Conservation (phyloP, 2,888 invertebrate genomes). For the Neoascia interrupta region DNA sequence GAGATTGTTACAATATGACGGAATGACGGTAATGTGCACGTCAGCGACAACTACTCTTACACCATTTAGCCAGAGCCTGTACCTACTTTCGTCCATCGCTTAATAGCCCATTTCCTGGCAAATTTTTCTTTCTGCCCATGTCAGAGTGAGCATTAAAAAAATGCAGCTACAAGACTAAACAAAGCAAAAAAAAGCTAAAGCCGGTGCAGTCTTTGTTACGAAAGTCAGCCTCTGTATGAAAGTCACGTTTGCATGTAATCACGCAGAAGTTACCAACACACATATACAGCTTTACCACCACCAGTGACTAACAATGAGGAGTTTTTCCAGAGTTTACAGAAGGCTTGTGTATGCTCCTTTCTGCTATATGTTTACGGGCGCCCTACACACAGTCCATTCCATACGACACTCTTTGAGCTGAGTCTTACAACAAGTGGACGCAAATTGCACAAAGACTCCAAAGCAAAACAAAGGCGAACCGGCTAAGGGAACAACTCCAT, state of each 20-base stretch:
- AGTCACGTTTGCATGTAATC: slow-evolving; percentile 60
- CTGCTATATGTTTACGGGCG: too few relatives aligned
- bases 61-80: slow-evolving; percentile 5
- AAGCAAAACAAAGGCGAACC: slow-evolving; percentile 27
- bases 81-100: slow-evolving; percentile 28
- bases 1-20: slow-evolving; percentile 15
- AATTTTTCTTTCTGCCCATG: slow-evolving; percentile 14
- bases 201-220: slow-evolving; percentile 50
- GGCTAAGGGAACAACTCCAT: slow-evolving; percentile 35
- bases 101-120: slow-evolving; percentile 57
- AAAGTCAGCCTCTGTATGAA: slow-evolving; percentile 39
- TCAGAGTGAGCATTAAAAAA: slow-evolving; percentile 31
- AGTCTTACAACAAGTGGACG: slow-evolving; percentile 45
- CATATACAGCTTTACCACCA: slow-evolving; percentile 16
- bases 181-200: slow-evolving; percentile 8
- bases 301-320: slow-evolving; percentile 52
- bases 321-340: slow-evolving; percentile 37
- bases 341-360: slow-evolving; percentile 59
- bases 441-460: slow-evolving; percentile 36
- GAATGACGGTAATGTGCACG: slow-evolving; percentile 18
- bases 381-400: not conserved
- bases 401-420: not conserved
- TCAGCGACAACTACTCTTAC: not conserved
- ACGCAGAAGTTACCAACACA: slow-evolving; percentile 34
- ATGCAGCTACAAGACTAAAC: not conserved